phyloP scores from a whole-genome alignment of 2,113 vertebrate genomes.

The Conger conger region DNA sequence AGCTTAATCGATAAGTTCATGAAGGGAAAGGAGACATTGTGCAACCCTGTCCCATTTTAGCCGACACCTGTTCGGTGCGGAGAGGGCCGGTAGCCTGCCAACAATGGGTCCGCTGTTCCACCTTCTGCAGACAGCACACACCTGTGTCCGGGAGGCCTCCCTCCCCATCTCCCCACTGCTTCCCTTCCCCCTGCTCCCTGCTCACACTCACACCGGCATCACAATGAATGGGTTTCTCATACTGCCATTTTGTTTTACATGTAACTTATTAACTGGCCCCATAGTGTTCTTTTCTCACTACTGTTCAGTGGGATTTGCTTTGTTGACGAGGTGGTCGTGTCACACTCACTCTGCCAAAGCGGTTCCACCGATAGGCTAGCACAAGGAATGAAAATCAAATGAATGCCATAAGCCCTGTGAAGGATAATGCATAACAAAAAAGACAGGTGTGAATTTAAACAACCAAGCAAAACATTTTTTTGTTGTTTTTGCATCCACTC shows the following conservation, averaged over 20 bases:
- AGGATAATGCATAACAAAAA: background rate
- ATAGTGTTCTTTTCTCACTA: background rate
- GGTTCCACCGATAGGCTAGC: background rate
- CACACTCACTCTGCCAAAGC: background rate
- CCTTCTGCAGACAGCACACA: conserved; percentile 58
- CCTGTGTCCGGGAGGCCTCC: conserved; percentile 66
- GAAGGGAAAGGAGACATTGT: background rate
- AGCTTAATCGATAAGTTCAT: background rate
- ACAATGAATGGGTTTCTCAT: background rate
- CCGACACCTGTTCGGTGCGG: background rate
- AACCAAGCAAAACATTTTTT: background rate
- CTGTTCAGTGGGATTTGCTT: background rate
- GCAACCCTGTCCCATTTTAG: background rate
- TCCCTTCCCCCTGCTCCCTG: conserved; percentile 46
- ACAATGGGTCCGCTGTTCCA: conserved; percentile 70
- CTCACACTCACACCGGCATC: conserved; percentile 55
- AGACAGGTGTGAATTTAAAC: background rate
- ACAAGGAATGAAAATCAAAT: background rate
- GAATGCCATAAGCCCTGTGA: background rate
- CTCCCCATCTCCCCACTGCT: conserved; percentile 30
- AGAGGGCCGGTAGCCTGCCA: conserved; percentile 8
- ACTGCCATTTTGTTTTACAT: background rate
- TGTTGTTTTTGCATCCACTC: conserved; percentile 1
- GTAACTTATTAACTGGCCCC: background rate
- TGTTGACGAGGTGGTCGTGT: background rate